Evolutionary conservation across 2,797 vertebrate species (phyloP).

Genomic region (Coreius guichenoti): DNA sequence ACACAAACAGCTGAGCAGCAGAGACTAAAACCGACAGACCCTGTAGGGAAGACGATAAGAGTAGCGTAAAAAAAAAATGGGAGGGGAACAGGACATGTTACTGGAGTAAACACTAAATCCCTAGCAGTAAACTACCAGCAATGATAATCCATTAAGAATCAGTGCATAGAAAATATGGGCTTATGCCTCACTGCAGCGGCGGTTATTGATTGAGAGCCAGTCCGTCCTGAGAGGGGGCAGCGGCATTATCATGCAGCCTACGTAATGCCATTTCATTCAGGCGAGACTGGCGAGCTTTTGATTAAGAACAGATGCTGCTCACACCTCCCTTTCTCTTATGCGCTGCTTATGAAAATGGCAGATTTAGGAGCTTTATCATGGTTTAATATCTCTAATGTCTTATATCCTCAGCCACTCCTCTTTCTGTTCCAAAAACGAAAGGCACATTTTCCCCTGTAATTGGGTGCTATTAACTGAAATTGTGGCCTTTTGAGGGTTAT

Average conservation of each 20-base stretch:
- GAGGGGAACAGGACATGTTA: neutral
- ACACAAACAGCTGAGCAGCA: slow-evolving; percentile 35
- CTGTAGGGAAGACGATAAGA: slow-evolving; percentile 35
- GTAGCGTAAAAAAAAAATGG: neutral
- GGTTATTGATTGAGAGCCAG: slow-evolving; percentile 29
- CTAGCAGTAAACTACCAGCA: slow-evolving; percentile 24
- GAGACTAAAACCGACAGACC: slow-evolving; percentile 30
- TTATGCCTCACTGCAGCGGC: slow-evolving; percentile 18
- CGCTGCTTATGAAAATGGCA: slow-evolving; percentile 43
- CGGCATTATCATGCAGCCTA: slow-evolving; percentile 47
- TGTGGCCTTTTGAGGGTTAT: slow-evolving; percentile 22
- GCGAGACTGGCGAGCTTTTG: slow-evolving; percentile 35
- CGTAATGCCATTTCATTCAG: slow-evolving; percentile 45
- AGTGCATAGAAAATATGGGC: slow-evolving; percentile 26
- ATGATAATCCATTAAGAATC: slow-evolving; percentile 50
- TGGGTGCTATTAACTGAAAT: slow-evolving; percentile 25
- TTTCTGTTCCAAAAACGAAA: slow-evolving; percentile 22
- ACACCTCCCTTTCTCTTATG: slow-evolving; percentile 50
- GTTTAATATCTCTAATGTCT: slow-evolving; percentile 50
- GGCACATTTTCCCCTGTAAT: slow-evolving; percentile 26
- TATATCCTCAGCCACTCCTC: slow-evolving; percentile 40
- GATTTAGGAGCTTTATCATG: slow-evolving; percentile 50
- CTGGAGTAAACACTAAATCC: slow-evolving; percentile 31
- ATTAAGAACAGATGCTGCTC: slow-evolving; percentile 55
- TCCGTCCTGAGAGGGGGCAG: neutral